Evolutionary conservation across 92 coral and sea anemone species (phyloP), one percentile per base, ranked within the genome.

Genomic region (Epizoanthus rinbou): DNA sequence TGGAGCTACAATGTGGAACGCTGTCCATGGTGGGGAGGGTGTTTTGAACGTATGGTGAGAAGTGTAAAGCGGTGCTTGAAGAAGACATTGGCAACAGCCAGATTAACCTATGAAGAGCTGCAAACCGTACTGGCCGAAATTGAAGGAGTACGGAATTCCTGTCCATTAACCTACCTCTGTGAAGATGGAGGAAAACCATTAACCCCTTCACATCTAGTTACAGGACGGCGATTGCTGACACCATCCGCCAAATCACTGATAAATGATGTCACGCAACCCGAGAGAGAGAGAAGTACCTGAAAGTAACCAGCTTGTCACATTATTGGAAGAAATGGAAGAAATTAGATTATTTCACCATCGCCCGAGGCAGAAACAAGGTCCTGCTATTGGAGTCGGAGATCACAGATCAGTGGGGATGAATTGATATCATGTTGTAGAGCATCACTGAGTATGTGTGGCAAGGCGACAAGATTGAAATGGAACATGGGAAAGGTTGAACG

Each of bases 21-120:
- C 59, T 74, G 73, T 25, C 85, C 89, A 25, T 80, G 80, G 89
- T 79, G 89, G 88, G 76, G 88, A 28, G 88, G 84, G 17, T 83
- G 72, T 35, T 83, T 68, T 57, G 87, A 86, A 56, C 65, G 89
- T 24, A 57, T 86, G 78, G 86, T 80, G n/a, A 69, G 81, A 41
- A 37, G 79, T 23, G 68, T 86, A 1, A 86, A 86, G 57, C 43
- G 85, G 59, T 86, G 89, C 35, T 73, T 79, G 54, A 79, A 86
- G 80, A 86, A 80, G 23, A 64, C 75, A 41, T 43, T 79, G 59
- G 64, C 79, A 64, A 86, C 52, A 18, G 89, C 85, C 21, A 79
- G 85, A 37, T 79, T 80, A 16, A 67, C 80, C 28, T 86, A 78
- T 64, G 75, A 86, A 22, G 74, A 69, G 41, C 56, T 69, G n/a